Evolutionary conservation across 2,113 vertebrate species (phyloP).

Genomic region (Dipodomys stephensi): DNA sequence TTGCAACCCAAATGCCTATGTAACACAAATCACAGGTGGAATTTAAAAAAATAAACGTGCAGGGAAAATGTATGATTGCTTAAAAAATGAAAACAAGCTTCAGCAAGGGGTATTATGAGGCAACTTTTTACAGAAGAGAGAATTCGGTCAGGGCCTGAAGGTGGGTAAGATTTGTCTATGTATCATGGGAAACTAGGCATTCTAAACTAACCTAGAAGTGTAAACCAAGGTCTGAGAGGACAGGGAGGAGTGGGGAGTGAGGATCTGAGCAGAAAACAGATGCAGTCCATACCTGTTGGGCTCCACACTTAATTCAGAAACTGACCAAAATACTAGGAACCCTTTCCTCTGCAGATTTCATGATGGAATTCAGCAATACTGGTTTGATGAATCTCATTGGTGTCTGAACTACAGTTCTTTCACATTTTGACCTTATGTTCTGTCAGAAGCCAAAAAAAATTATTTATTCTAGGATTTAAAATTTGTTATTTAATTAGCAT

Average conservation of each 20-base stretch:
- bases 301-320: fast-evolving
- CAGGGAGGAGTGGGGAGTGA: fast-evolving
- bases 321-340: neutral
- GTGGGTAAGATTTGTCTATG: neutral
- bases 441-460: neutral
- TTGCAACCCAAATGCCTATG: neutral
- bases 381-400: neutral
- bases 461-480: neutral
- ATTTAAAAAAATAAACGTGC: neutral
- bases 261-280: neutral
- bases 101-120: neutral
- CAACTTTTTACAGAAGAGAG: neutral
- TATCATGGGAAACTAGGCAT: neutral
- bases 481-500: neutral
- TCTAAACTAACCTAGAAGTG: neutral
- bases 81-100: neutral
- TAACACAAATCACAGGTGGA: no score
- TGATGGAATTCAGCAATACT: neutral
- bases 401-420: neutral
- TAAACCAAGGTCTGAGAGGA: neutral
- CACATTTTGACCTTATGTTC: neutral
- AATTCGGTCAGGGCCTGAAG: neutral
- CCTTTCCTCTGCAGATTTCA: neutral
- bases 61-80: neutral
- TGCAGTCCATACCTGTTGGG: neutral